These are phyloP conservation scores for Dicrostonyx torquatus DNA, from an alignment of 2,797 vertebrate species.

Conservation along the genomic window DNA sequence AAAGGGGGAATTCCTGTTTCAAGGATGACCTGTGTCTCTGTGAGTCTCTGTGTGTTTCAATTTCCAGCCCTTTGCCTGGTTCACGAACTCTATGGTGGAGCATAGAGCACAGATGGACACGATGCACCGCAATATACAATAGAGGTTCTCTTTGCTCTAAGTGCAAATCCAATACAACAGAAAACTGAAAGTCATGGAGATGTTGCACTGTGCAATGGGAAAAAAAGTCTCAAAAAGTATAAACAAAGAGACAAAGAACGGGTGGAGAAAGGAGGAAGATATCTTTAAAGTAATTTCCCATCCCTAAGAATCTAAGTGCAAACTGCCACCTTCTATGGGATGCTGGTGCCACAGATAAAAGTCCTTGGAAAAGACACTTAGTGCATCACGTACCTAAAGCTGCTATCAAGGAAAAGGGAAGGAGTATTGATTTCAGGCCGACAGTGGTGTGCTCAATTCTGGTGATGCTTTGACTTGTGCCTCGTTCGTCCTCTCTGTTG, in stretches of 20 bases:
- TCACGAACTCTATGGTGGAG: too few species aligned
- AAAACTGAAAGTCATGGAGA: neutral
- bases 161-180: neutral
- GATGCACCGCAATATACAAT: too few species aligned
- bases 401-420: neutral
- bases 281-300: neutral
- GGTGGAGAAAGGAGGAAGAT: too few species aligned
- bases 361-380: neutral
- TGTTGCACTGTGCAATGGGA: neutral
- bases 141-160: neutral
- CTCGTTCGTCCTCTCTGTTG: neutral
- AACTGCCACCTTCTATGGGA: neutral
- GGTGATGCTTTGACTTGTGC: neutral
- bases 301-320: neutral
- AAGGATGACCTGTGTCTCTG: too few species aligned
- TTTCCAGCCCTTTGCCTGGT: too few species aligned
- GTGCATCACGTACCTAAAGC: too few species aligned
- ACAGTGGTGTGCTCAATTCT: neutral
- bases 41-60: too few species aligned
- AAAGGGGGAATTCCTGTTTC: too few species aligned
- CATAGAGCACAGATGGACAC: too few species aligned
- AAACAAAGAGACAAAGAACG: neutral
- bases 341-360: neutral
- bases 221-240: neutral
- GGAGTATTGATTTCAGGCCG: neutral